These are phyloP conservation scores for human (Homo sapiens) DNA, from an alignment of 2,113 vertebrate species.

Conservation along the genomic window DNA sequence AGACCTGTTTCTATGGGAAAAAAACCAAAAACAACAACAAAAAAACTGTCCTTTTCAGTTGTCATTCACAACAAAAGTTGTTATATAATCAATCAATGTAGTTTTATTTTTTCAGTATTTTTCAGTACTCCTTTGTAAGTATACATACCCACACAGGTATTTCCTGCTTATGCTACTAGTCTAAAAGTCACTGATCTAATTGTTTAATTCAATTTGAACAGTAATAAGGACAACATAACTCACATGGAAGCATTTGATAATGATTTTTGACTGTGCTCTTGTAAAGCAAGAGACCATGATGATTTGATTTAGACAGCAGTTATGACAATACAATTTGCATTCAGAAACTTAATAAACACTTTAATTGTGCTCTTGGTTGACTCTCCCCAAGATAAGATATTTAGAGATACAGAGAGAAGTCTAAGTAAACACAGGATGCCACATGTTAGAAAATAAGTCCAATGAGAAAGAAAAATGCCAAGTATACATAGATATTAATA, in stretches of 20 bases:
- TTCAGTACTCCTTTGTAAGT: background rate
- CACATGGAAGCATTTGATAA: conserved; percentile 9
- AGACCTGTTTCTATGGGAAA: no score
- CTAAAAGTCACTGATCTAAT: conserved; percentile 36
- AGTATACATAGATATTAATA: background rate
- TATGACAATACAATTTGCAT: conserved; percentile 42
- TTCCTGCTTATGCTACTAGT: background rate
- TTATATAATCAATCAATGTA: background rate
- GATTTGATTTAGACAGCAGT: conserved; percentile 57
- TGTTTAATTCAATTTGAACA: conserved; percentile 54
- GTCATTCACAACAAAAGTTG: background rate
- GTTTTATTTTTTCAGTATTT: conserved; percentile 15
- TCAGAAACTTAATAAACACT: conserved; percentile 46
- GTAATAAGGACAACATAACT: conserved; percentile 46
- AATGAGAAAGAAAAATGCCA: background rate
- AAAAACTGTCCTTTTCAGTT: background rate
- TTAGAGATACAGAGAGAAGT: conserved; percentile 15
- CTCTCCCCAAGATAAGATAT: background rate
- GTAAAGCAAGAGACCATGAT: conserved; percentile 38
- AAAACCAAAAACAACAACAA: no score
- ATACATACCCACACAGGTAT: background rate
- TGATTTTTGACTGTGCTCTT: conserved; percentile 29
- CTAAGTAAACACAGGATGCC: background rate
- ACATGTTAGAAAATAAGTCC: conserved; percentile 32
- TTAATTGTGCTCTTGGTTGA: conserved; percentile 26